Conservation (phyloP, 35 echinoderm and acorn worm genomes). For the Chiridota heheva region DNA sequence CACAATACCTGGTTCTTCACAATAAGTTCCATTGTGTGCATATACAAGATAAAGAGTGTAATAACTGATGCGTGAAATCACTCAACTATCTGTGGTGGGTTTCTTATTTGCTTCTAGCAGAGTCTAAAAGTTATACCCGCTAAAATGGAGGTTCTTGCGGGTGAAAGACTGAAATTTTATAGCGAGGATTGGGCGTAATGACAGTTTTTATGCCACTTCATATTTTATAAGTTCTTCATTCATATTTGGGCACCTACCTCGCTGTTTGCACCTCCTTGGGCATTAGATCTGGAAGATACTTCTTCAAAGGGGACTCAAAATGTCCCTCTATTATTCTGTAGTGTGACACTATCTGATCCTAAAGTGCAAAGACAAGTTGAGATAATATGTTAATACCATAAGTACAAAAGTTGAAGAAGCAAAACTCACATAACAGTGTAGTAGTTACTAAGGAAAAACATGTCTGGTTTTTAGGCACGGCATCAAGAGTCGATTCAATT, state of each 20-base stretch:
- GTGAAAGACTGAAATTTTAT: too few species aligned
- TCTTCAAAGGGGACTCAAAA: constrained; percentile 77
- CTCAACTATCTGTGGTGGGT: too few species aligned
- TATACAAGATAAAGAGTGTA: too few species aligned
- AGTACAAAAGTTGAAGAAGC: neutral
- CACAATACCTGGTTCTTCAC: too few species aligned
- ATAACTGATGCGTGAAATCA: too few species aligned
- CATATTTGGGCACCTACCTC: constrained; percentile 66
- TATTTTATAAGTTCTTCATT: too few species aligned
- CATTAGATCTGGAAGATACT: constrained; percentile 70
- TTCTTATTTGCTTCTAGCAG: too few species aligned
- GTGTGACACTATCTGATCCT: constrained; percentile 74
- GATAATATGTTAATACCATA: neutral
- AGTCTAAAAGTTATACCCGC: too few species aligned
- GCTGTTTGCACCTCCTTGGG: constrained; percentile 89
- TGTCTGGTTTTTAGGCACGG: neutral
- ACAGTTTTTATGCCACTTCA: too few species aligned
- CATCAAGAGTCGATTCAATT: neutral
- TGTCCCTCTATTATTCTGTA: constrained; percentile 70
- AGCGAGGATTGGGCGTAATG: too few species aligned
- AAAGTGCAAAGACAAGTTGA: neutral
- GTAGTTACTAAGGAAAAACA: neutral
- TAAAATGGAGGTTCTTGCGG: too few species aligned
- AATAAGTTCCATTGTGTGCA: too few species aligned
- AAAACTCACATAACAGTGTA: neutral